These are phyloP conservation scores for Myiozetetes cayanensis DNA, from an alignment of 2,113 vertebrate species.

Conservation along the genomic window DNA sequence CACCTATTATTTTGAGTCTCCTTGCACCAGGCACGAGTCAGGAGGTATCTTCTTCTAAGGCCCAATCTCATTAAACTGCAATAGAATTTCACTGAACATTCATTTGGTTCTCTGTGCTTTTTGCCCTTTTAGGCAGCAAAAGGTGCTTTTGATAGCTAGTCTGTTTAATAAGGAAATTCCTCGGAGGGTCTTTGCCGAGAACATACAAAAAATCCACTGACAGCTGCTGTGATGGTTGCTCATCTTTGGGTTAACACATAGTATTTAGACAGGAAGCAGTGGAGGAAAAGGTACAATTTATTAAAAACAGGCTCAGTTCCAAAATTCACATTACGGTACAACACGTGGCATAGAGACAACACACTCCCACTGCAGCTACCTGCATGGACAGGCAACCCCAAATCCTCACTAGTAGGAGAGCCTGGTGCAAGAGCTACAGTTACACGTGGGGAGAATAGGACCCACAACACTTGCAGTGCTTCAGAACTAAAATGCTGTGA, in stretches of 20 bases:
- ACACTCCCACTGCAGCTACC: background rate
- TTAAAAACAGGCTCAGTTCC: background rate
- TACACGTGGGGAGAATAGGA: background rate
- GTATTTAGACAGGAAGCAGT: conserved; percentile 1
- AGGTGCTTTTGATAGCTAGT: background rate
- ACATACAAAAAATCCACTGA: conserved; percentile 26
- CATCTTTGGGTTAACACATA: background rate
- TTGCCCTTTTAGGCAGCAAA: conserved; percentile 52
- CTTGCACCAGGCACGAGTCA: background rate
- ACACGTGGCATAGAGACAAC: background rate
- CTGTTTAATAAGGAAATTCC: conserved; percentile 55
- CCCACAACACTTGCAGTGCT: background rate
- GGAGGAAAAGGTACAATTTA: conserved; percentile 37
- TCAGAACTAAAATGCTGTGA: background rate
- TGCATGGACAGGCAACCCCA: background rate
- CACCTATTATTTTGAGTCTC: background rate
- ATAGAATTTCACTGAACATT: conserved; percentile 37
- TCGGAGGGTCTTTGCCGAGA: conserved; percentile 36
- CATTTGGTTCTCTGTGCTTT: background rate
- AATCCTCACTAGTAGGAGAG: background rate
- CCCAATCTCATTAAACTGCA: background rate
- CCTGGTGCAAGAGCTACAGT: background rate
- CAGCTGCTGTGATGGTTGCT: conserved; percentile 21
- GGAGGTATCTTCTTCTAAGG: background rate
- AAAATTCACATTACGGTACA: background rate